Evolutionary conservation across 2,888 invertebrate genomes (phyloP), one percentile per base, ranked within the genome.

Genomic region (Neria commutata): DNA sequence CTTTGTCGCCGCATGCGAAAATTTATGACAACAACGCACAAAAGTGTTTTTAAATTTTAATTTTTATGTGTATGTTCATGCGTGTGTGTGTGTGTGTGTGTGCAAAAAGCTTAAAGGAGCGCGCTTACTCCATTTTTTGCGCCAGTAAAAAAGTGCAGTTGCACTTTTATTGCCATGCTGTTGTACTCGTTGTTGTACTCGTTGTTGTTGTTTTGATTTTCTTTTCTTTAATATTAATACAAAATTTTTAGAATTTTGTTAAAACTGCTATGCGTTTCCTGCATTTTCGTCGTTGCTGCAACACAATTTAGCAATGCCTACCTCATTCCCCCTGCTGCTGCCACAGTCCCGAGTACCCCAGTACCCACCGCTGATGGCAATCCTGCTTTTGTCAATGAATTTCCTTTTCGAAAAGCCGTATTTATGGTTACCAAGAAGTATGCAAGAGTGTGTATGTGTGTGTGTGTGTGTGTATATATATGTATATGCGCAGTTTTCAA

Each of bases 1-100:
- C 63, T 58, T 61, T 63, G 63, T 61, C 58, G 63, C 58, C 63
- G 46, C 54, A 29, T 45, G n/a, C n/a, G 2, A 48, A 55, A 61
- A 62, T 65, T 61, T 61, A 65, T 59, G 62, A 56, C 61, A 56
- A 46, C 55, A 61, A 34, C 11, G 29, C 29, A 37, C 14, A 10
- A 14, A 37, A 37, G 4, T 37, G 8, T 37, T 37, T 37, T 37
- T 37, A 37, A 14, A 59, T 33, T 25, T 60, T 56, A 62, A 63
- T 58, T 65, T 60, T 58, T 59, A 56, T 51, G 47, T 52, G 52
- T 56, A 50, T 56, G 55, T 54, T 40, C 21, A n/a, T n/a, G n/a
- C n/a, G n/a, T n/a, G n/a, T n/a, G n/a, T n/a, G n/a, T n/a, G n/a
- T n/a, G n/a, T n/a, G n/a, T n/a, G n/a, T n/a, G n/a, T n/a, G n/a